These are phyloP conservation scores for Orientallactaga bullata DNA, from an alignment of 2,113 vertebrate species.

Conservation along the genomic window DNA sequence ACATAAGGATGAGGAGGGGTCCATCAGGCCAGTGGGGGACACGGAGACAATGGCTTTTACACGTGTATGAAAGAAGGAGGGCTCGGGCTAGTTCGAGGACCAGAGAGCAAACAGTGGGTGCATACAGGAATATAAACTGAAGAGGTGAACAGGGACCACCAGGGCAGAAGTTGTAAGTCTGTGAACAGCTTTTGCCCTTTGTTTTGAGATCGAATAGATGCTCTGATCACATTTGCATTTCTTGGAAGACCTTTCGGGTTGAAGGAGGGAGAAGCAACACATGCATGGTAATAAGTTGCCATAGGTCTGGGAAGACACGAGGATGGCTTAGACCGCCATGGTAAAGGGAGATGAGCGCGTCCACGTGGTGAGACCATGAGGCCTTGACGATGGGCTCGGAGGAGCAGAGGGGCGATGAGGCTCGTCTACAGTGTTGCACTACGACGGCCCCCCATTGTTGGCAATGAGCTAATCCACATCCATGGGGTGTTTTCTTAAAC, in stretches of 20 bases:
- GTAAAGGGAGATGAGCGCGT: neutral
- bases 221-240: conserved; percentile 1
- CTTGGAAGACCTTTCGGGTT: neutral
- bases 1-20: neutral
- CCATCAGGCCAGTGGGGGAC: neutral
- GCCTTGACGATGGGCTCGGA: neutral
- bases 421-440: neutral
- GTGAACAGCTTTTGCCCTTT: neutral
- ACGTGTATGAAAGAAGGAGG: neutral
- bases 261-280: neutral
- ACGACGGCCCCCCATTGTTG: neutral
- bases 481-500: neutral
- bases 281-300: neutral
- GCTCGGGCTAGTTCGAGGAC: neutral
- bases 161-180: neutral
- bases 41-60: neutral
- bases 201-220: neutral
- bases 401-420: neutral
- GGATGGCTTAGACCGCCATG: neutral
- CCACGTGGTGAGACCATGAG: neutral
- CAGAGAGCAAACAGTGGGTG: neutral
- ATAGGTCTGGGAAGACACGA: neutral
- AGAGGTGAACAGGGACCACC: neutral
- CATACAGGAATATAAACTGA: neutral
- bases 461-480: neutral